Percentiles rank a stretch among this genome's conserved stretches.
phyloP scores from a whole-genome alignment of 2,888 invertebrate genomes.

The Oscheius myriophilus region DNA sequence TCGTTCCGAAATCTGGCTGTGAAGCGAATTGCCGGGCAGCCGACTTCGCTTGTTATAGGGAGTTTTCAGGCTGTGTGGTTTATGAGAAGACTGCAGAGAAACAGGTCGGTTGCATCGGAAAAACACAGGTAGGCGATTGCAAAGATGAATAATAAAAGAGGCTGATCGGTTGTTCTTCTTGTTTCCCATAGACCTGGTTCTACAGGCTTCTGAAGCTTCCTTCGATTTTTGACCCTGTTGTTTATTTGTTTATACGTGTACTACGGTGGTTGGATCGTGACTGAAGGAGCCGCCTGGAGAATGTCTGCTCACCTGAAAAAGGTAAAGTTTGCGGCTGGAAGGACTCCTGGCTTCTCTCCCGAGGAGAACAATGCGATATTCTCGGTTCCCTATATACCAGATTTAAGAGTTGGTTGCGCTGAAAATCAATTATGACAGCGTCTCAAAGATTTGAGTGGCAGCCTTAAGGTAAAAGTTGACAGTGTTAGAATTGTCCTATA shows the following conservation, averaged over 20 bases:
- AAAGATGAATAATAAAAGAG: slow-evolving; percentile 8
- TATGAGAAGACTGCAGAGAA: background rate
- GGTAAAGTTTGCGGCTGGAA: background rate
- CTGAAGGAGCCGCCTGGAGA: slow-evolving; percentile 8
- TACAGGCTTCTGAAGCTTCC: slow-evolving; percentile 23
- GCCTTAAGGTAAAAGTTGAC: too few species aligned
- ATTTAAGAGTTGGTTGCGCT: too few species aligned
- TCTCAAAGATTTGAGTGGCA: too few species aligned
- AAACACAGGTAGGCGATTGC: slow-evolving; percentile 11
- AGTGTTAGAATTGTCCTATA: too few species aligned
- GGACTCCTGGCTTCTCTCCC: too few species aligned
- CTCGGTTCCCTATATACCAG: too few species aligned
- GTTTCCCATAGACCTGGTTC: slow-evolving; percentile 20
- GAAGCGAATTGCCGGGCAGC: slow-evolving; percentile 18
- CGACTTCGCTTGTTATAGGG: slow-evolving; percentile 7
- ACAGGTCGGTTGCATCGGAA: background rate
- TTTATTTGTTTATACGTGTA: slow-evolving; percentile 28
- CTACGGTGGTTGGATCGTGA: slow-evolving; percentile 30
- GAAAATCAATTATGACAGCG: too few species aligned
- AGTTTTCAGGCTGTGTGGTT: background rate
- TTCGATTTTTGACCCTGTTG: slow-evolving; percentile 8
- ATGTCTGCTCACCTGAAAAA: slow-evolving; percentile 11
- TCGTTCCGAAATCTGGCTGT: background rate
- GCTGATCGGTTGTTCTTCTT: slow-evolving; percentile 6
- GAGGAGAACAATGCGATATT: too few species aligned